These are phyloP conservation scores for Enoplosus armatus DNA, from an alignment of 2,797 vertebrate species.

Conservation along the genomic window DNA sequence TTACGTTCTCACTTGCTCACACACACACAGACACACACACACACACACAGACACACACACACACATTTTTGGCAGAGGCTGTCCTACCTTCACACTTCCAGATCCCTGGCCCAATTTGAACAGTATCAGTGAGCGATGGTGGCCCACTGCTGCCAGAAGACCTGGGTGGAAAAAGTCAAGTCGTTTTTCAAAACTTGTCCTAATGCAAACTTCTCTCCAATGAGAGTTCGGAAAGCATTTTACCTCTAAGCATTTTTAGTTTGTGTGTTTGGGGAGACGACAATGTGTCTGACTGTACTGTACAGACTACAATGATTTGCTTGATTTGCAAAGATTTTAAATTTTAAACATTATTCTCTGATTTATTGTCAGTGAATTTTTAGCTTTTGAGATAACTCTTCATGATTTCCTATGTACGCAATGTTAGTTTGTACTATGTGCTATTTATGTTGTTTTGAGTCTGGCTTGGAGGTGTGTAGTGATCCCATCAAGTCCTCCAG, in stretches of 20 bases:
- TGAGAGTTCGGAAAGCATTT: conserved; percentile 46
- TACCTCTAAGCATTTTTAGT: conserved; percentile 44
- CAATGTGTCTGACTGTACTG: conserved; percentile 15
- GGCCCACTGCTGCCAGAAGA: conserved; percentile 61
- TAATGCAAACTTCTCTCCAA: conserved; percentile 52
- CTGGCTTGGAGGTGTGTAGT: background rate
- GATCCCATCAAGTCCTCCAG: background rate
- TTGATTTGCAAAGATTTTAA: too few relatives aligned
- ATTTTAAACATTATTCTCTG: background rate
- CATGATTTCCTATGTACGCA: background rate
- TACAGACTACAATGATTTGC: background rate
- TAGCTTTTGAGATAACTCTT: background rate
- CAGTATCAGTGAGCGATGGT: conserved; percentile 68
- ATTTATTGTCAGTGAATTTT: background rate
- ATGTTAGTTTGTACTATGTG: background rate
- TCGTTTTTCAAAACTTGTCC: conserved; percentile 58
- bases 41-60: conserved; percentile 29
- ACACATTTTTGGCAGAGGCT: conserved; percentile 44
- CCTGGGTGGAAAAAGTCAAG: conserved; percentile 41
- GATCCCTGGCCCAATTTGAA: conserved; percentile 71
- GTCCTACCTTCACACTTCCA: conserved; percentile 51
- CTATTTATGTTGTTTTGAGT: background rate
- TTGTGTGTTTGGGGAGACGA: conserved; percentile 40
- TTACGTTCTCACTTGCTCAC: conserved; percentile 43
- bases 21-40: conserved; percentile 19